Evolutionary conservation across 2,888 invertebrate genomes (phyloP).

Genomic region (Leptinotarsa haldemani): DNA sequence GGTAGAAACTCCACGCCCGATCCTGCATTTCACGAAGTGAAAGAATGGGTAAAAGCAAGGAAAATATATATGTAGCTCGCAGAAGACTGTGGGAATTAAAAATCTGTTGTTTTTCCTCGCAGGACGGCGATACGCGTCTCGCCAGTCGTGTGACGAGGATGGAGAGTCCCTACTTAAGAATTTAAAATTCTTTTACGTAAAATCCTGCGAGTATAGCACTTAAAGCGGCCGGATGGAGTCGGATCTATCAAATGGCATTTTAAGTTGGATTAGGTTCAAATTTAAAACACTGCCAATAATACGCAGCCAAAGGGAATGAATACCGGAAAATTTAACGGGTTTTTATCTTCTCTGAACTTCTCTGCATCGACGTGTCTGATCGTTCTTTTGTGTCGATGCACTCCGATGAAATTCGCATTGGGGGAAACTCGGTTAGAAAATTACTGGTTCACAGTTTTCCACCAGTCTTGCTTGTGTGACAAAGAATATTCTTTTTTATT

Average conservation of each 20-base stretch:
- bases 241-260: slow-evolving; percentile 68
- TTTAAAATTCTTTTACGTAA: slow-evolving; percentile 67
- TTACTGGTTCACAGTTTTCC: too few relatives aligned
- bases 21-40: slow-evolving; percentile 32
- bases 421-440: slow-evolving; percentile 3
- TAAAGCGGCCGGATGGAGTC: slow-evolving; percentile 59
- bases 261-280: slow-evolving; percentile 68
- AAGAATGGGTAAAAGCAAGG: slow-evolving; percentile 60
- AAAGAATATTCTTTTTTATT: too few relatives aligned
- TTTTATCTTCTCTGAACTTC: slow-evolving; percentile 51
- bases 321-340: slow-evolving; percentile 56
- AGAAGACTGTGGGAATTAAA: slow-evolving; percentile 67
- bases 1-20: not conserved
- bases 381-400: slow-evolving; percentile 48
- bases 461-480: too few relatives aligned
- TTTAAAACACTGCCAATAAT: slow-evolving; percentile 67
- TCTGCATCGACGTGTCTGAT: slow-evolving; percentile 51
- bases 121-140: slow-evolving; percentile 49
- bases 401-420: slow-evolving; percentile 25
- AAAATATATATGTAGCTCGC: slow-evolving; percentile 65
- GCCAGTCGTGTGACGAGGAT: slow-evolving; percentile 41
- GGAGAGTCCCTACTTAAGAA: slow-evolving; percentile 62
- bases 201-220: slow-evolving; percentile 66
- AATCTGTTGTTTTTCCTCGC: slow-evolving; percentile 66
- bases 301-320: slow-evolving; percentile 62